Conservation (phyloP, 2,113 vertebrate genomes). For the Gulo gulo region DNA sequence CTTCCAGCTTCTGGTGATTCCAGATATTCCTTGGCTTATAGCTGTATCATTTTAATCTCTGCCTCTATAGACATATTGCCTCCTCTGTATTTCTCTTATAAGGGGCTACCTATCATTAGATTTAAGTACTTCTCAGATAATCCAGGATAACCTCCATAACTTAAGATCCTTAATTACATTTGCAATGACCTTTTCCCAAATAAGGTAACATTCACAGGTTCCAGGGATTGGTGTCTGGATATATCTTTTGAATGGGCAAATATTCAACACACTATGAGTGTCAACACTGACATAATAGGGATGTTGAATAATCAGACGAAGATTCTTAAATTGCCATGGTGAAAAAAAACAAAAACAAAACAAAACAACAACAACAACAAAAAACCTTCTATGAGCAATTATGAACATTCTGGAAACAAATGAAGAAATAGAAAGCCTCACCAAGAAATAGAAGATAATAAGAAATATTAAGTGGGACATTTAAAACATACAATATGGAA, state of each 20-base stretch:
- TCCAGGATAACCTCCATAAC: neutral
- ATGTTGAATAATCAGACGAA: neutral
- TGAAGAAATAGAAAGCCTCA: neutral
- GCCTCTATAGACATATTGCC: neutral
- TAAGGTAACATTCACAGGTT: neutral
- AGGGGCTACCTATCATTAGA: neutral
- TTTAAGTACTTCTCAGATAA: neutral
- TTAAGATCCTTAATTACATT: neutral
- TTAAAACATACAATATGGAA: neutral
- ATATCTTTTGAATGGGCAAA: neutral
- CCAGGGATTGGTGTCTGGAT: neutral
- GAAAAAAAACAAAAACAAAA: neutral
- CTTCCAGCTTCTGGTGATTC: neutral
- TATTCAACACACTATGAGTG: neutral
- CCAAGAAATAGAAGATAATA: neutral
- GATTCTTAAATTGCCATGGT: neutral
- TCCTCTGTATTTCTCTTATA: neutral
- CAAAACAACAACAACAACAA: neutral
- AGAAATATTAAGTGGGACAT: neutral
- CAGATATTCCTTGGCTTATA: neutral
- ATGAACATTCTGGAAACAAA: neutral
- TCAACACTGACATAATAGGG: neutral
- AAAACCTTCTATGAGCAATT: neutral
- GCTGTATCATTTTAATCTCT: neutral
- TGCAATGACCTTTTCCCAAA: neutral